Evolutionary conservation across 2,888 invertebrate genomes (phyloP).

Genomic region (Adelphocoris suturalis): DNA sequence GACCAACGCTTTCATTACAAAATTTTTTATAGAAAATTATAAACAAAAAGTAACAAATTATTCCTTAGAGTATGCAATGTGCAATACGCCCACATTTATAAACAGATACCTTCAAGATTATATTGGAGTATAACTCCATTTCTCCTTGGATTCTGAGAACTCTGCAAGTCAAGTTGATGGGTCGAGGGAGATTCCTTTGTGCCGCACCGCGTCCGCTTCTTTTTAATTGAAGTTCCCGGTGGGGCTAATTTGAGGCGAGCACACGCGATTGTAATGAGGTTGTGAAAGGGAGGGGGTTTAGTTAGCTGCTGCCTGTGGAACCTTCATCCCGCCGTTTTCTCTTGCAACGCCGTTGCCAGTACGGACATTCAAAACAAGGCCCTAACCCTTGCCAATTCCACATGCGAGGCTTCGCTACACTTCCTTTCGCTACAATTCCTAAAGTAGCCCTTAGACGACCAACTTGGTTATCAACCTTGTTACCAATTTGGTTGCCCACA

Average conservation of each 20-base stretch:
- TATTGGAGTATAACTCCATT: too few relatives aligned
- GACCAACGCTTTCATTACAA: too few relatives aligned
- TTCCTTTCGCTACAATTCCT: too few relatives aligned
- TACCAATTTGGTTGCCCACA: background rate
- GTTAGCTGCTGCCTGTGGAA: background rate
- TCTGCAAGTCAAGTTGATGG: background rate
- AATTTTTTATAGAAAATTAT: too few relatives aligned
- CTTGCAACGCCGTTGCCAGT: background rate
- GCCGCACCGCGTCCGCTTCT: background rate
- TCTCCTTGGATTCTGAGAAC: background rate
- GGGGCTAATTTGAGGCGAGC: background rate
- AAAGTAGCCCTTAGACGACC: too few relatives aligned
- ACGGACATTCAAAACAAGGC: too few relatives aligned
- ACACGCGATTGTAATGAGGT: background rate
- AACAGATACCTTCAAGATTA: too few relatives aligned
- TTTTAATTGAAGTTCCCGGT: conserved; percentile 1
- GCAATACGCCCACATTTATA: too few relatives aligned
- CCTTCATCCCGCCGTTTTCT: background rate
- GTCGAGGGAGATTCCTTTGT: background rate
- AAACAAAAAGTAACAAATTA: too few relatives aligned
- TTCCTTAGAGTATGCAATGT: too few relatives aligned
- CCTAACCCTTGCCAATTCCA: too few relatives aligned
- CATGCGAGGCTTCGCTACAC: too few relatives aligned
- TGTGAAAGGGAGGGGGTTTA: background rate
- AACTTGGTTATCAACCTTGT: background rate